A percentile compares a stretch with the other conserved stretches of the same genome.
phyloP scores from a whole-genome alignment of 1,140 invertebrate species.

The Thereuonema tuberculata region DNA sequence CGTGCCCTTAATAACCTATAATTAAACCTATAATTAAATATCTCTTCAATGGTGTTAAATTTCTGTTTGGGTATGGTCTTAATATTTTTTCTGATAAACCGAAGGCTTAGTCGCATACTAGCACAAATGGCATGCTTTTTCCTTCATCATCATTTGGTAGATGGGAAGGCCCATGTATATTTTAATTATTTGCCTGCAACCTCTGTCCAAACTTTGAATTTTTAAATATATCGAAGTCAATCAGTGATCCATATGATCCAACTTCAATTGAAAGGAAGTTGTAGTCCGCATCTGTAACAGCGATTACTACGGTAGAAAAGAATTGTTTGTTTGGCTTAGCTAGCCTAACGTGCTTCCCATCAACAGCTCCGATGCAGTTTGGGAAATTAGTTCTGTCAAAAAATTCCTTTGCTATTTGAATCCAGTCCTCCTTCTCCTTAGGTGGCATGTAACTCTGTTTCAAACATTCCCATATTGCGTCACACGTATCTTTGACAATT shows the following conservation, averaged over 20 bases:
- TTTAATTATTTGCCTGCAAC: not conserved
- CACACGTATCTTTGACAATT: constrained; percentile 18
- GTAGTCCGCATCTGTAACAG: constrained; percentile 27
- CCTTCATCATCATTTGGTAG: not conserved
- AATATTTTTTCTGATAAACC: not conserved
- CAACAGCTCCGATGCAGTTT: constrained; percentile 30
- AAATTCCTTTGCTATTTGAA: constrained; percentile 22
- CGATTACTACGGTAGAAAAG: constrained; percentile 30
- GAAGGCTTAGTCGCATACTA: not conserved
- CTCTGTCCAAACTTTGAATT: not conserved
- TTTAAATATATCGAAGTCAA: constrained; percentile 27
- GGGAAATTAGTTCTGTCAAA: constrained; percentile 25
- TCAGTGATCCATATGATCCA: constrained; percentile 26
- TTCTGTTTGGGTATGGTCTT: not conserved
- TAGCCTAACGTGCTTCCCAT: constrained; percentile 30
- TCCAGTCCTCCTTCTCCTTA: not conserved
- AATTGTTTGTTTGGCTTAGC: constrained; percentile 25
- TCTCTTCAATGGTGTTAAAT: not conserved
- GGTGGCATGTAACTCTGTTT: constrained; percentile 13
- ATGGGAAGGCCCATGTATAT: not conserved
- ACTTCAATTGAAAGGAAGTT: constrained; percentile 29
- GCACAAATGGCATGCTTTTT: not conserved
- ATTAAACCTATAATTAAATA: not conserved
- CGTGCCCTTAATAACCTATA: not conserved
- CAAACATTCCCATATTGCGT: constrained; percentile 17